Percentiles rank a stretch among this genome's conserved stretches.
phyloP scores from a whole-genome alignment of 2,113 vertebrate species.

The Dipodomys stephensi region DNA sequence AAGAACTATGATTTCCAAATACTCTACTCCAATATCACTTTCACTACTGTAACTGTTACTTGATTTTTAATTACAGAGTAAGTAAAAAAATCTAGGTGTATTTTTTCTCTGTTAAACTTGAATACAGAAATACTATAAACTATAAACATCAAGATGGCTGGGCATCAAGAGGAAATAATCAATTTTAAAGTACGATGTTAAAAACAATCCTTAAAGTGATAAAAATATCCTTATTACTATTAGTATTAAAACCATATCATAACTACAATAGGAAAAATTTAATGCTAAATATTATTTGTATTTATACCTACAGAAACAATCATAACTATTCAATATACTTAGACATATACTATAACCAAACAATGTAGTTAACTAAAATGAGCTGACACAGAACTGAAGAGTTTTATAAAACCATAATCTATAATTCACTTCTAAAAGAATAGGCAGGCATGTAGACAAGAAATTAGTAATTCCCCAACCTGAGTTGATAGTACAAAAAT shows the following conservation, averaged over 20 bases:
- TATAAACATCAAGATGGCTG: constrained; percentile 27
- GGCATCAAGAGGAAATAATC: background rate
- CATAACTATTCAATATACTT: background rate
- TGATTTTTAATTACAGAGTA: background rate
- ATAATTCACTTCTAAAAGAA: constrained; percentile 41
- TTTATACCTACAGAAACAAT: background rate
- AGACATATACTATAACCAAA: background rate
- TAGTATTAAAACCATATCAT: background rate
- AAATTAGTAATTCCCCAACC: constrained; percentile 29
- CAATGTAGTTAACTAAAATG: constrained; percentile 3
- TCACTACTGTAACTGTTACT: background rate
- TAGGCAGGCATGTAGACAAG: background rate
- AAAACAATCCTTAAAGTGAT: constrained; percentile 19
- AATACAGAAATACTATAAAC: constrained; percentile 33
- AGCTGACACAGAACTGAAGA: constrained; percentile 10
- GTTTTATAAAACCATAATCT: constrained; percentile 43
- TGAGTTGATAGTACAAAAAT: constrained; percentile 12
- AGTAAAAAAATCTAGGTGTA: background rate
- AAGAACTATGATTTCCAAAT: background rate
- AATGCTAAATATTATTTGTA: constrained; percentile 17
- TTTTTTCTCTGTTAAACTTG: constrained; percentile 8
- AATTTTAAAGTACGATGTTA: constrained; percentile 7
- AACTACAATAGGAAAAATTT: background rate
- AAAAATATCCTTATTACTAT: background rate
- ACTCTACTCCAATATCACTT: background rate